These are phyloP conservation scores for Manacus vitellinus DNA, from an alignment of 2,113 vertebrate species.

Conservation along the genomic window DNA sequence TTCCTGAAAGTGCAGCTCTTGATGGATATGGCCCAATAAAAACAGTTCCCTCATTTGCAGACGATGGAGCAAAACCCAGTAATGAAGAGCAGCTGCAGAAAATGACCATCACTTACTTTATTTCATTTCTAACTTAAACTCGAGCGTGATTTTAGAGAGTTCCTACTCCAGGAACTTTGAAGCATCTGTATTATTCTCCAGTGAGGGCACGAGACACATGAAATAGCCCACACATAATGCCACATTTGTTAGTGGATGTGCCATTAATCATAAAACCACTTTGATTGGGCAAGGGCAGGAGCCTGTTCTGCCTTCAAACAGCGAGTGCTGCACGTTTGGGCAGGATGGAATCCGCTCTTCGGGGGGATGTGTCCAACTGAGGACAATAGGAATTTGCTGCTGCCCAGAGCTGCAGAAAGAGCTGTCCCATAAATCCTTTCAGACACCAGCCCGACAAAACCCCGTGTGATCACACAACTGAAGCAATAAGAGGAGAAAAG, in stretches of 20 bases:
- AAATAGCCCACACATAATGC: neutral
- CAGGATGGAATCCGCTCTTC: neutral
- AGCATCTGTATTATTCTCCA: neutral
- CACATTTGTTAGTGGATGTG: neutral
- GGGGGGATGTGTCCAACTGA: neutral
- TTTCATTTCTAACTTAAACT: neutral
- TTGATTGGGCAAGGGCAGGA: neutral
- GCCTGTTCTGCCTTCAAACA: neutral
- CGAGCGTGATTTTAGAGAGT: neutral
- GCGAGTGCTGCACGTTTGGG: neutral
- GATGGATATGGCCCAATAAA: neutral
- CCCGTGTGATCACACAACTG: neutral
- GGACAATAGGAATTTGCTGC: conserved; percentile 16
- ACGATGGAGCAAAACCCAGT: neutral
- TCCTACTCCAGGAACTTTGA: neutral
- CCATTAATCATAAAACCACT: conserved; percentile 20
- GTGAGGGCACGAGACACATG: neutral
- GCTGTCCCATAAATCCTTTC: neutral
- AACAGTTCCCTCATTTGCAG: neutral
- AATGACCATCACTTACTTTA: neutral
- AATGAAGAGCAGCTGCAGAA: neutral
- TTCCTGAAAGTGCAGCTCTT: neutral
- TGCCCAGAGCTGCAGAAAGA: neutral
- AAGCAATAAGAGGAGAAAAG: neutral
- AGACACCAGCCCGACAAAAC: neutral